Base-by-base conservation (phyloP, 2,888 invertebrate species). In the Lithophane socia region DNA sequence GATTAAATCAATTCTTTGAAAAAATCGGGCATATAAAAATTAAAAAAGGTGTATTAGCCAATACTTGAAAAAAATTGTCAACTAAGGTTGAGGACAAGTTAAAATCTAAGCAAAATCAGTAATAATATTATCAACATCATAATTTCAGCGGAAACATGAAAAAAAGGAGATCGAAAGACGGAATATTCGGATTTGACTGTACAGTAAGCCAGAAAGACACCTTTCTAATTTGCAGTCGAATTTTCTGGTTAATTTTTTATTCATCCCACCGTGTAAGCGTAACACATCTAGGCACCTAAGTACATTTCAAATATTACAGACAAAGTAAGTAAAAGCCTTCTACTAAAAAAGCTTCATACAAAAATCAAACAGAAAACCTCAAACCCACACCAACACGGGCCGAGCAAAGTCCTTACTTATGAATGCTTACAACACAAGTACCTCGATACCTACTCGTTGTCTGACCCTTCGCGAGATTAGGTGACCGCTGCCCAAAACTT, bases 401-500 rank as follows among this genome's bases (percentile, higher is more conserved):
- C 16, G 8, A 44, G 13, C 24, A 37, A 73, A 21, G 29, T 24
- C 21, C 18, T 79, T 56, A 77, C 54, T 49, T 56, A 49, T 29
- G 18, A 79, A 71, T 64, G 21, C 37, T 54, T 8, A 47, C 37
- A 79, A 79, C 12, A 63, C 37, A 63, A 63, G 61, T 69, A 54
- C 47, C 4, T 58, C n/a, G 16, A 21, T n/a, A 65, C 49, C 10
- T 54, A 61, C 44, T 49, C 64, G 47, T 42, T 65, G 65, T 74
- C 71, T 79, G 87, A 84, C 87, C 84, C 75, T 79, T 66, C 64
- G 44, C 69, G 65, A 86, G 91, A 91, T 91, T 90, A 90, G 83
- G 83, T 86, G 88, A 90, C 92, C 91, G 84, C 89, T 78, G 73
- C 87, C 90, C 84, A 77, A 88, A 92, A 92, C 89, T 92, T 92